phyloP scores from a whole-genome alignment of 2,113 vertebrate species.

The Erythrolamprus reginae region DNA sequence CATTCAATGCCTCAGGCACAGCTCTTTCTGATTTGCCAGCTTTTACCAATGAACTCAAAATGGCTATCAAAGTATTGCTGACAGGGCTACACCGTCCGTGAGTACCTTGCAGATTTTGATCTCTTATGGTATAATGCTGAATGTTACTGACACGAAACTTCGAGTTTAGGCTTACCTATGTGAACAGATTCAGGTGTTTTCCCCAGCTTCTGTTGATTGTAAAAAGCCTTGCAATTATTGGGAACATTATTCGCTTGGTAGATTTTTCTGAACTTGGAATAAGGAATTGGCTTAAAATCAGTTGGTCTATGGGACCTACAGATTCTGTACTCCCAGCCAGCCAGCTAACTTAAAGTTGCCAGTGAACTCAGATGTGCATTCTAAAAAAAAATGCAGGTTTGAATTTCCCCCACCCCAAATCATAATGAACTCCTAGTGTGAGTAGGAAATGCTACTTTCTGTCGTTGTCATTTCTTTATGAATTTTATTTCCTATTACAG shows the following conservation, averaged over 20 bases:
- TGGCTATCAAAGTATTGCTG: conserved; percentile 76
- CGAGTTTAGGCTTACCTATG: fast-evolving
- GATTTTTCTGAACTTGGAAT: neutral
- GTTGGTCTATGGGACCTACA: neutral
- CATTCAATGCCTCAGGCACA: conserved; percentile 78
- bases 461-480: neutral
- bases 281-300: neutral
- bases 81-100: conserved; percentile 80
- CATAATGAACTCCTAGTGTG: neutral
- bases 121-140: neutral
- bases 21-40: conserved; percentile 74
- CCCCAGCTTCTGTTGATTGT: neutral
- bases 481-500: neutral
- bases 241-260: neutral
- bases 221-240: neutral
- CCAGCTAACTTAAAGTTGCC: neutral
- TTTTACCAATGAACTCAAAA: conserved; percentile 82
- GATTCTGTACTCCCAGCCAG: neutral
- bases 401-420: fast-evolving
- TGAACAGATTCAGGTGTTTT: neutral
- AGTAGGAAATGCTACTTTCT: neutral
- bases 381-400: neutral
- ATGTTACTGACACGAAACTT: neutral
- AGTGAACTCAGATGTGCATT: neutral
- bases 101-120: conserved; percentile 49